Percentiles rank a stretch among this genome's conserved stretches.
Evolutionary conservation across 2,888 invertebrate species (phyloP).

Genomic region (Acrocera orbiculus): DNA sequence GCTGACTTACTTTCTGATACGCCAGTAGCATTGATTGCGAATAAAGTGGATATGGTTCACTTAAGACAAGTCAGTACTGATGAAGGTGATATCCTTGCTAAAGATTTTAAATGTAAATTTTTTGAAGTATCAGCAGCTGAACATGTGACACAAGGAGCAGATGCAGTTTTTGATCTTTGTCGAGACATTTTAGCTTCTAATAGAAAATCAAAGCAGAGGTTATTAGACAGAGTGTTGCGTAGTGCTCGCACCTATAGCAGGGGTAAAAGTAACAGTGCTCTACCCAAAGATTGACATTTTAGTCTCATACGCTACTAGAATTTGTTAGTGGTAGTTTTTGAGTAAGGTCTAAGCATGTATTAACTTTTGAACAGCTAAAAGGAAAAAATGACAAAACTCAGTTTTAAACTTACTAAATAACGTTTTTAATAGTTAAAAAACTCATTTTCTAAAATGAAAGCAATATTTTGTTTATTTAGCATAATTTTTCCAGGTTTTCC

Average conservation of each 20-base stretch:
- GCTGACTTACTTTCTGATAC: slow-evolving; percentile 50
- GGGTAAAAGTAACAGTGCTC: slow-evolving; percentile 75
- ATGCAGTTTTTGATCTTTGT: slow-evolving; percentile 70
- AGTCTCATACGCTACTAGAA: too few relatives aligned
- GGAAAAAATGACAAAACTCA: too few relatives aligned
- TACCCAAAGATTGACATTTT: slow-evolving; percentile 73
- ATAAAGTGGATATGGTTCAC: slow-evolving; percentile 83
- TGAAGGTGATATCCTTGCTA: slow-evolving; percentile 74
- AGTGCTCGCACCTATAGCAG: slow-evolving; percentile 58
- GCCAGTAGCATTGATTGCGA: slow-evolving; percentile 72
- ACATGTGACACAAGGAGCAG: slow-evolving; percentile 67
- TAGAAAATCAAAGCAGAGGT: slow-evolving; percentile 67
- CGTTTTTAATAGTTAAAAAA: too few relatives aligned
- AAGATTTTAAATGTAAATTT: slow-evolving; percentile 76
- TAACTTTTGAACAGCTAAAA: too few relatives aligned
- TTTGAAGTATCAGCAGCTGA: slow-evolving; percentile 79
- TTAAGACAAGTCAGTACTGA: slow-evolving; percentile 72
- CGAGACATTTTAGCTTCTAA: slow-evolving; percentile 62
- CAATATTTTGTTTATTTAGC: too few relatives aligned
- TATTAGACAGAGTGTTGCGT: slow-evolving; percentile 69
- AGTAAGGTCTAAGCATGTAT: too few relatives aligned
- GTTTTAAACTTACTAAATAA: too few relatives aligned
- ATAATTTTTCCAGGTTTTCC: too few relatives aligned
- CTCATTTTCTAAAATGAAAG: too few relatives aligned
- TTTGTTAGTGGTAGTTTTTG: too few relatives aligned